Conservation (phyloP, 2,797 vertebrate species). For the Eremophila alpestris region DNA sequence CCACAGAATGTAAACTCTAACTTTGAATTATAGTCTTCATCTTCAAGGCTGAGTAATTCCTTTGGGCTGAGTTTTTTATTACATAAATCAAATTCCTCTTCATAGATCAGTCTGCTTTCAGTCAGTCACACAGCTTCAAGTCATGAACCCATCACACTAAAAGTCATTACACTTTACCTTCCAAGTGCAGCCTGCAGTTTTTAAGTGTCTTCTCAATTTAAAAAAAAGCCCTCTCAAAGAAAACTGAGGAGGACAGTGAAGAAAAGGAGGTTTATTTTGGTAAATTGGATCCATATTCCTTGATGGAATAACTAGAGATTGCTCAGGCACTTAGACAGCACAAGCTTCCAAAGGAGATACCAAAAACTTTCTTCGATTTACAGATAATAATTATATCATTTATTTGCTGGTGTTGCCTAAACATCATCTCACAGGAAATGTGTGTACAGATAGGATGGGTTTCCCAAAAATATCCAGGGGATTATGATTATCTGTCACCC, state of each 20-base stretch:
- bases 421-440: not conserved
- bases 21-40: not conserved
- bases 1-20: not conserved
- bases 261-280: not conserved
- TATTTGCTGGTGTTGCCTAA: not conserved
- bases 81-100: not conserved
- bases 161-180: not conserved
- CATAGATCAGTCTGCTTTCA: not conserved
- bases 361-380: not conserved
- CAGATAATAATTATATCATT: not conserved
- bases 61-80: not conserved
- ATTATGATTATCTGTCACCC: not conserved
- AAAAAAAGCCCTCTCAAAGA: not conserved
- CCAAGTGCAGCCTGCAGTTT: not conserved
- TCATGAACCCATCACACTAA: not conserved
- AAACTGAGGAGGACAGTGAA: not conserved
- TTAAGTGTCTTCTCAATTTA: not conserved
- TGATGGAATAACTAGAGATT: not conserved
- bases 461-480: not conserved
- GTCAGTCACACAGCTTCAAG: not conserved
- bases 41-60: constrained; percentile 20
- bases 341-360: not conserved
- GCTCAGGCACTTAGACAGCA: not conserved
- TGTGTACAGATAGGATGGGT: not conserved
- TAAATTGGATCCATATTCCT: not conserved